Base-by-base conservation (phyloP, 2,888 invertebrate species). In the Hedychridium roseum region DNA sequence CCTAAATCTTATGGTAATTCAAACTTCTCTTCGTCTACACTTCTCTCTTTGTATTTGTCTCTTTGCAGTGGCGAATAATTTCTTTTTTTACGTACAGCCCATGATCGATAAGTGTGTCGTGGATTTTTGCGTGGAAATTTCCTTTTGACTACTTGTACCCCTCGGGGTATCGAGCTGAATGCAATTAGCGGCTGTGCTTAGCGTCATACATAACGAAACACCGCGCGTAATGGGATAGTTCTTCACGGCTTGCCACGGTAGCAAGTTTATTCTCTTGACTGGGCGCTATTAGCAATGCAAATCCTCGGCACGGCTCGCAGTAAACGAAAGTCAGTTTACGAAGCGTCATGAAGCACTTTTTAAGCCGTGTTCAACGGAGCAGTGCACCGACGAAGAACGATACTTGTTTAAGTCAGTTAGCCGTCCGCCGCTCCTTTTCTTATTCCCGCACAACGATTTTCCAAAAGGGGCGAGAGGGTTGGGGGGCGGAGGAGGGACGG, bases 371-470 rank as follows among this genome's bases (percentile, higher is more conserved):
- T 35, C 23, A 28, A 30, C 43, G 14, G 32, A 12, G 17, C 31
- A 17, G n/a, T 4, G 7, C 21, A 18, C 35, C 27, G 37, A 16
- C 32, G 21, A 11, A 9, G 16, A 23, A 41, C 39, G 54, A 52
- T 50, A 48, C 34, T 57, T 37, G 32, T 41, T 55, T 50, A 34
- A 46, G 49, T 49, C 52, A 51, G 46, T 58, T 50, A 62, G 52
- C 50, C 45, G 35, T 20, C 12, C 50, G 37, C 40, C 41, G 14
- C 20, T 31, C 39, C 38, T 26, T 21, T 28, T 28, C 34, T 26
- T 40, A 34, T 34, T 49, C 50, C 55, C 43, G 50, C 46, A 50
- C 46, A 40, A 47, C 52, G 45, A 58, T 54, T 47, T 54, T 53
- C 43, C 37, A 45, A 45, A 45, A 38, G 28, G 21, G 31, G 18